phyloP scores from a whole-genome alignment of 92 coral and sea anemone genomes.

The Ricordea florida region DNA sequence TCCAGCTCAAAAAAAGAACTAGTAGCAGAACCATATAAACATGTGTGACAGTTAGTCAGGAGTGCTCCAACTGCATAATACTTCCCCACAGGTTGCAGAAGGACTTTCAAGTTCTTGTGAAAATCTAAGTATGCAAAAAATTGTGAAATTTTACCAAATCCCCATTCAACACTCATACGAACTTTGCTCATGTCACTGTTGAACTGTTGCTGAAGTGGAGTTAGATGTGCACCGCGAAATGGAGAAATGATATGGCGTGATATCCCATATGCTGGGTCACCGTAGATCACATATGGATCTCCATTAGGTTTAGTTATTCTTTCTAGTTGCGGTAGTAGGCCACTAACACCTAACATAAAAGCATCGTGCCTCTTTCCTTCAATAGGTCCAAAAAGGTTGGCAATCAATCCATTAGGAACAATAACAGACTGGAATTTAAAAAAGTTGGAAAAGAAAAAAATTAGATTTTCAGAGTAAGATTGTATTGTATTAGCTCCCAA shows the following conservation, averaged over 20 bases:
- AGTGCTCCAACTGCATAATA: conserved; percentile 28
- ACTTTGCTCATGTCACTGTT: conserved; percentile 35
- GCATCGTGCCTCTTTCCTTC: conserved; percentile 62
- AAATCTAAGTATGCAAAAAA: conserved; percentile 35
- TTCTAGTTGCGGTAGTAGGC: conserved; percentile 4
- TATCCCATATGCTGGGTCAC: conserved; percentile 61
- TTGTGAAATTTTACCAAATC: conserved; percentile 38
- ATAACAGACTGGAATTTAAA: conserved; percentile 36
- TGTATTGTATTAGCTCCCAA: too few species aligned
- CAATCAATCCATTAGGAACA: conserved; percentile 58
- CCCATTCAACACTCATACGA: conserved; percentile 50
- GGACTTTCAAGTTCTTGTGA: conserved; percentile 32
- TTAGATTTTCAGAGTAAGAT: not conserved
- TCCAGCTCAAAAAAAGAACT: conserved; percentile 41
- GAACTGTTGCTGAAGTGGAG: conserved; percentile 22
- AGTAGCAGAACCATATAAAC: conserved; percentile 38
- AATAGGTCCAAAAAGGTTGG: conserved; percentile 47
- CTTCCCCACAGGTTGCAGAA: conserved; percentile 45
- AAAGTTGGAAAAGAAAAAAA: not conserved
- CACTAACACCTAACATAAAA: conserved; percentile 47
- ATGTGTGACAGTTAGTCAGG: conserved; percentile 40
- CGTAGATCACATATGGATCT: conserved; percentile 43
- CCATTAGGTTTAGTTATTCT: conserved; percentile 21
- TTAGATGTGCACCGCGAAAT: conserved; percentile 32
- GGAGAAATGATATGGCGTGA: conserved; percentile 42